A percentile compares a stretch with the other conserved stretches of the same genome.
phyloP scores from a whole-genome alignment of 2,888 invertebrate species.

The Oasisia sp. region DNA sequence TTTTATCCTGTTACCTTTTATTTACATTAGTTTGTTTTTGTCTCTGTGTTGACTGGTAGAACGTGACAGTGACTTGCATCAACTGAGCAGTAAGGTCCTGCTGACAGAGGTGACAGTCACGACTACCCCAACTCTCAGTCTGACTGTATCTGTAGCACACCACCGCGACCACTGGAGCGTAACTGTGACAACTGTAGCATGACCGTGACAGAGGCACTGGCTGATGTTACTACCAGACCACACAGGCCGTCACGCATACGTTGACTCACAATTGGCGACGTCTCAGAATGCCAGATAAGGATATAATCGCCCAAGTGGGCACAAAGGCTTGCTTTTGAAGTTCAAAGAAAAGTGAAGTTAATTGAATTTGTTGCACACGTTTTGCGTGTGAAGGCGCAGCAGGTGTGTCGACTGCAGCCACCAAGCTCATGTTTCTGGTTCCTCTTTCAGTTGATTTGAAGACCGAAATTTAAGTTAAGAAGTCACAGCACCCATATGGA shows the following conservation, averaged over 20 bases:
- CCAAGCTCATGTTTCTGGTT: background rate
- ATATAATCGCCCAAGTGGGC: background rate
- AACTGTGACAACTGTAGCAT: background rate
- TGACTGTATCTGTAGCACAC: no score
- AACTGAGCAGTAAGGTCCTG: no score
- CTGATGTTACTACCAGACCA: slow-evolving; percentile 4
- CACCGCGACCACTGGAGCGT: background rate
- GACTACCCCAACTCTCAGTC: no score
- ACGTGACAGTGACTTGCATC: no score
- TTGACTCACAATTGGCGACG: background rate
- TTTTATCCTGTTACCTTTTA: no score
- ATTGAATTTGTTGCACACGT: background rate
- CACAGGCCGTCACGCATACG: background rate
- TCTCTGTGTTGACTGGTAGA: no score
- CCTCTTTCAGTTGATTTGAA: background rate
- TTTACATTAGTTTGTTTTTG: no score
- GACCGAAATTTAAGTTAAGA: background rate
- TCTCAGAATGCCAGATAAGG: background rate
- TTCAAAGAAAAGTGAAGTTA: slow-evolving; percentile 12
- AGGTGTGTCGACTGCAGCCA: background rate
- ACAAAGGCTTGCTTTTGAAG: background rate
- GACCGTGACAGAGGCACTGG: background rate
- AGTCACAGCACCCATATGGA: background rate
- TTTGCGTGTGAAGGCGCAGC: background rate
- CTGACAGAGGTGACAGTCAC: no score